Evolutionary conservation across 2,888 invertebrate species (phyloP).

Genomic region (Cryptocephalus primarius): DNA sequence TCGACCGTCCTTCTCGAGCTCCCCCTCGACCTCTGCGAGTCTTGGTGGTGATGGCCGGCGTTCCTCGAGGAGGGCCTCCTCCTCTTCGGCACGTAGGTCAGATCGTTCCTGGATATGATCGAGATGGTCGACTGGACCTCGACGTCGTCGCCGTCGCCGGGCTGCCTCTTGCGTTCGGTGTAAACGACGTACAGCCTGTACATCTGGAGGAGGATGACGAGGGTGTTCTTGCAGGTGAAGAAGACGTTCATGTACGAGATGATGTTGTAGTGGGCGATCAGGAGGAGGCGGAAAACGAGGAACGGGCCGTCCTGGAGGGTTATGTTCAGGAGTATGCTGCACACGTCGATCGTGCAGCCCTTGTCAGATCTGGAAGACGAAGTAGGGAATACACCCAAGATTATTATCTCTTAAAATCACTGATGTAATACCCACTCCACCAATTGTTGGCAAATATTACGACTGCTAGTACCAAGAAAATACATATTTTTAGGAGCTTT

Average conservation of each 20-base stretch:
- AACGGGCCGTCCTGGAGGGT: conserved; percentile 81
- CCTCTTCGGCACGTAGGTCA: conserved; percentile 20
- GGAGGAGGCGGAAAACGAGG: conserved; percentile 70
- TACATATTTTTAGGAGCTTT: conserved; percentile 1
- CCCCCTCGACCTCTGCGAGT: not conserved
- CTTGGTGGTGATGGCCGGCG: not conserved
- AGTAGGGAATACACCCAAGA: not conserved
- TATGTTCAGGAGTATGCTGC: conserved; percentile 81
- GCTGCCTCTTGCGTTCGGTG: conserved; percentile 48
- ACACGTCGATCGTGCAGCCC: conserved; percentile 81
- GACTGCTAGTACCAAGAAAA: too few relatives aligned
- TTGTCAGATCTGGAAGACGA: conserved; percentile 42
- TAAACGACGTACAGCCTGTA: conserved; percentile 66
- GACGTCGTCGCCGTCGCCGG: conserved; percentile 13
- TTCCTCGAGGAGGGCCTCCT: conserved; percentile 19
- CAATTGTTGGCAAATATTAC: too few relatives aligned
- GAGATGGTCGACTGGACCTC: conserved; percentile 36
- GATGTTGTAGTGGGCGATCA: conserved; percentile 79
- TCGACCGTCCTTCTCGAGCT: conserved; percentile 8
- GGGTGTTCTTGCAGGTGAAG: conserved; percentile 84
- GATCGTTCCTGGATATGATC: conserved; percentile 40
- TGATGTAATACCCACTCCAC: too few relatives aligned
- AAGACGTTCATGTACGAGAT: conserved; percentile 94
- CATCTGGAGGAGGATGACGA: conserved; percentile 64
- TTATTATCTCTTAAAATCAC: too few relatives aligned